These are phyloP conservation scores for Phalacrocorax carbo DNA, from an alignment of 2,113 vertebrate genomes.

Conservation along the genomic window DNA sequence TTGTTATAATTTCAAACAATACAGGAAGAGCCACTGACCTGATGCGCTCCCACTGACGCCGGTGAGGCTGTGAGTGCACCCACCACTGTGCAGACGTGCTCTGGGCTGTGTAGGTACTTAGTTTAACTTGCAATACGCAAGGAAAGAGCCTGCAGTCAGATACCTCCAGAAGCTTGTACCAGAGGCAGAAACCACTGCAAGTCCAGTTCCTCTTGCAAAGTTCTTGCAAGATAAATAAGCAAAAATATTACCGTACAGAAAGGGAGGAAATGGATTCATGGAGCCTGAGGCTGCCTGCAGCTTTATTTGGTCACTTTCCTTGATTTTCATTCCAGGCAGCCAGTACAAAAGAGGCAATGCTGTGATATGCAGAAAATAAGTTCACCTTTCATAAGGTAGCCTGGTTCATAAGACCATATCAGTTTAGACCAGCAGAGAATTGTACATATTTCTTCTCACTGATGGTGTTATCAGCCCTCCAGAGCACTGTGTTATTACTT, in stretches of 20 bases:
- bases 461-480: background rate
- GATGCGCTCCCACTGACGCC: fast-evolving
- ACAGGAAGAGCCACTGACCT: background rate
- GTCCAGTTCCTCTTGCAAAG: background rate
- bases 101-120: background rate
- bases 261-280: background rate
- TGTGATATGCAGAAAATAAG: background rate
- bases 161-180: background rate
- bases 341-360: background rate
- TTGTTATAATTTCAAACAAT: background rate
- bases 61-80: background rate
- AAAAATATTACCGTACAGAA: background rate
- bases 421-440: background rate
- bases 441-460: background rate
- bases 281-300: background rate
- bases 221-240: background rate
- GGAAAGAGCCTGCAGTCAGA: background rate
- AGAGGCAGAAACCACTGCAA: background rate
- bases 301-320: background rate
- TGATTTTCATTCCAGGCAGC: background rate
- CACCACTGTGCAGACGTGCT: background rate
- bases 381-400: background rate
- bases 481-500: background rate
- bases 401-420: background rate
- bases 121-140: background rate